A percentile compares a stretch with the other conserved stretches of the same genome.
Evolutionary conservation across 2,888 invertebrate genomes (phyloP).

Genomic region (Apocheima hispidaria): DNA sequence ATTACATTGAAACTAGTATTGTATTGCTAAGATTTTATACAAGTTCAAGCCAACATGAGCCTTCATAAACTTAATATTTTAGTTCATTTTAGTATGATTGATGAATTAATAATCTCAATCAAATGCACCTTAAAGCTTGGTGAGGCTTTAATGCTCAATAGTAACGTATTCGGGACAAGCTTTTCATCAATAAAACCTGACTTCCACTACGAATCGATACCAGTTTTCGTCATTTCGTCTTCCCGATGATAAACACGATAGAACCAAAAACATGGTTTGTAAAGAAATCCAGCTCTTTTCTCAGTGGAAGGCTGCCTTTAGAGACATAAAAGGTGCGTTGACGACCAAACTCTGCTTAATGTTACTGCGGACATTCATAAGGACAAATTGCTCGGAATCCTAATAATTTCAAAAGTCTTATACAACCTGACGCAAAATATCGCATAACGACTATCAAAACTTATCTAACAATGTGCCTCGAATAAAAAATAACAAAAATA

Average conservation of each 20-base stretch:
- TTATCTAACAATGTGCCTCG: conserved; percentile 13
- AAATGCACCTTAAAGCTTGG: not conserved
- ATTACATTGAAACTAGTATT: no score
- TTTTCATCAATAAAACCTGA: not conserved
- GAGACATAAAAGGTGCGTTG: no score
- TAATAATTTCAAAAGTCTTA: not conserved
- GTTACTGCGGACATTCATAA: not conserved
- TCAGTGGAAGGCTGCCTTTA: no score
- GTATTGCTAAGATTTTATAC: no score
- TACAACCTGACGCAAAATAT: conserved; percentile 19
- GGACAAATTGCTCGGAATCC: not conserved
- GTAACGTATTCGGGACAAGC: not conserved
- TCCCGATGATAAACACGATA: not conserved
- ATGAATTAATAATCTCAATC: no score
- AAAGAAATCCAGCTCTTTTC: no score
- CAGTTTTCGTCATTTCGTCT: not conserved
- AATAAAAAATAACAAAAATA: conserved; percentile 15
- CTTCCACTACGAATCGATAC: not conserved
- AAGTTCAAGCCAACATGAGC: no score
- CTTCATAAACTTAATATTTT: no score
- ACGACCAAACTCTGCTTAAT: no score
- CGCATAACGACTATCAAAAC: conserved; percentile 27
- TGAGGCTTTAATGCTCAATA: not conserved
- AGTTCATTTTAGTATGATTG: no score
- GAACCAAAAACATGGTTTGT: not conserved